Evolutionary conservation across 2,888 invertebrate species (phyloP), one percentile per base, ranked within the genome.

Genomic region (Plemyria rubiginata): DNA sequence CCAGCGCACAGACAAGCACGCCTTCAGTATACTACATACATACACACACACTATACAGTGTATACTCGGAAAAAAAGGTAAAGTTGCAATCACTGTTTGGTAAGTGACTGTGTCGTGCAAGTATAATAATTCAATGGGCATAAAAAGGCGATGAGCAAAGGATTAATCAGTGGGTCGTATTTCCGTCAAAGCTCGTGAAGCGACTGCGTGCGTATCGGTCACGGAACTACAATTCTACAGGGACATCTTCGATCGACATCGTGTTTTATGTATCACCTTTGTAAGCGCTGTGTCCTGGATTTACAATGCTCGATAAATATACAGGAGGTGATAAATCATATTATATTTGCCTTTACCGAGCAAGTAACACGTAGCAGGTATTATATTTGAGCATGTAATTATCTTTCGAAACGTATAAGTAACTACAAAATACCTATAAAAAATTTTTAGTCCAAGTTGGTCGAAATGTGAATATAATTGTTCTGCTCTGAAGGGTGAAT

Each of bases 191-290:
- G 70, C 75, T 76, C 77, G 78, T 79, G 77, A 77, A 79, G 72
- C 73, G 74, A 71, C 76, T 72, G 79, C 86, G 84, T 85, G 86
- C 76, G 78, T 77, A 68, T 76, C 72, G 77, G 84, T 86, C 86
- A 86, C 86, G 86, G 74, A 68, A 72, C 54, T 70, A 60, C 66
- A 68, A 69, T 66, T 62, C 50, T 36, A 63, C 65, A 63, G 70
- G 70, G 62, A 71, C 71, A 70, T 70, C 67, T 71, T 69, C 60
- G 66, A 65, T 67, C 65, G 68, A 71, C 66, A 67, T 68, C 67
- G 65, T 73, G 65, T 65, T 72, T 71, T 66, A 65, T 67, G 58
- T 66, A 58, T 60, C 67, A 65, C 65, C 57, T 54, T 54, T 65
- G 53, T 60, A 38, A 64, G 63, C 48, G 38, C 36, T 38, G 46